Evolutionary conservation across 2,888 invertebrate genomes (phyloP).

Genomic region (Chirona hameri): DNA sequence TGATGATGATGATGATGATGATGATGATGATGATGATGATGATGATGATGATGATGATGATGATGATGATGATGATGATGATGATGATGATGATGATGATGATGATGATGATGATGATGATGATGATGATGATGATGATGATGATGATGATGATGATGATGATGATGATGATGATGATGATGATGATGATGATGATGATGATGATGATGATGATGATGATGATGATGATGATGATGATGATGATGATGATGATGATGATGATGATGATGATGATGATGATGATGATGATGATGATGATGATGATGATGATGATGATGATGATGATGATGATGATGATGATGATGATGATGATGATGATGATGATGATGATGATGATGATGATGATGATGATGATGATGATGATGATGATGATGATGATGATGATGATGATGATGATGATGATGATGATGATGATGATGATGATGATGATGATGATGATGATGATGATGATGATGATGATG

Average conservation of each 20-base stretch:
- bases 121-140: conserved; percentile 22
- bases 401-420: not conserved
- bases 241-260: not conserved
- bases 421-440: conserved; percentile 22
- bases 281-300: not conserved
- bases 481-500: conserved; percentile 22
- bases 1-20: conserved; percentile 22
- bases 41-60: conserved; percentile 22
- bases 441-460: conserved; percentile 22
- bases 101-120: conserved; percentile 22
- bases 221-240: conserved; percentile 22
- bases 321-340: not conserved
- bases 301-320: not conserved
- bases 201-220: conserved; percentile 22
- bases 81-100: conserved; percentile 12
- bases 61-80: conserved; percentile 11
- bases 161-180: conserved; percentile 22
- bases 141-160: conserved; percentile 22
- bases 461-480: conserved; percentile 22
- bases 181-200: conserved; percentile 22
- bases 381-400: not conserved
- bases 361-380: conserved; percentile 22
- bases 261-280: not conserved
- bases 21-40: conserved; percentile 22
- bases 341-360: conserved; percentile 22